Base-by-base conservation (phyloP, 2,888 invertebrate genomes). In the Conchocele bisecta region DNA sequence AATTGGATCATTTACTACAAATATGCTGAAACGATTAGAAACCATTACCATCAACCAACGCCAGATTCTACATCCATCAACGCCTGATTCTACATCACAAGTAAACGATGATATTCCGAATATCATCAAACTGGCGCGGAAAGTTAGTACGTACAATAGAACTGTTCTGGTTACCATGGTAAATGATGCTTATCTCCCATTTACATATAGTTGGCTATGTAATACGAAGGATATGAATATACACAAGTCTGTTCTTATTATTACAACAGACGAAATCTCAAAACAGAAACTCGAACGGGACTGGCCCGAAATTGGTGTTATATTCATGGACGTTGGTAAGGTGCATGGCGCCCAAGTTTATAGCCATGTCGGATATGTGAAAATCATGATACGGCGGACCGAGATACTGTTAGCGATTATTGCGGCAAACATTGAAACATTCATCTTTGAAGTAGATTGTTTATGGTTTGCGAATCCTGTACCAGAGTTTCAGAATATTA, bases 381-480 rank as follows among this genome's bases (percentile, higher is more conserved):
- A 75, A 48, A 69, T 86, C 13, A 84, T 84, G 84, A 69, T 80
- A 4, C 54, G 75, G 20, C 66, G 86, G 33, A 83, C 85, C 11
- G 72, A 79, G 51, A 67, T 81, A 44, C 39, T 84, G 11, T 44
- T 75, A 22, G 37, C 65, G 0, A 66, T 85, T 42, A 44, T 85
- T 2, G 54, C 70, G 50, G 58, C 76, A 13, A 56, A 77, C 17
- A 48, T 85, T 24, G 78, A 76, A 42, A 53, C 84, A 2, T 82
- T 84, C 42, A 54, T 84, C 6, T 86, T 86, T 71, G 86, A 86
- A 61, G 83, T 84, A 1, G 86, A 86, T 64, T 83, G 84, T 51
- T 42, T 85, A 2, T 86, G 83, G 83, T 44, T 85, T n/a, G 46
- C 51, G n/a, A 81, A 86, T 56, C 85, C 85, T 11, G 35, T 83